Evolutionary conservation across 2,797 vertebrate genomes (phyloP).

Genomic region (Poeciliopsis turneri): DNA sequence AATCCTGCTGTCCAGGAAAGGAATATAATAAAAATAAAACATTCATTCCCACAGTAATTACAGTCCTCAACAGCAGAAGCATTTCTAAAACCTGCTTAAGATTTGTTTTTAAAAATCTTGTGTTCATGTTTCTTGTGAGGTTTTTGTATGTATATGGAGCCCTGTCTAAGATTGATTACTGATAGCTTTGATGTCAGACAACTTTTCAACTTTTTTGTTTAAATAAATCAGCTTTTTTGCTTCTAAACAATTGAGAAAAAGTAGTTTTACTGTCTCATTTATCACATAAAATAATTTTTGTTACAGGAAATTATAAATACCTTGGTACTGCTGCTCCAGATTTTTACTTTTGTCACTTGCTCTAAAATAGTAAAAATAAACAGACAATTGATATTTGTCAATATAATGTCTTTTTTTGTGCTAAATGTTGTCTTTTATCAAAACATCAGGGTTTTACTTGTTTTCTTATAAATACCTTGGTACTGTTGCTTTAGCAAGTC

Average conservation of each 20-base stretch:
- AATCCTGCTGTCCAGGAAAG: no score
- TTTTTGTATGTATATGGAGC: no score
- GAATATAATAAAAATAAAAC: no score
- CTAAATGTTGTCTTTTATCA: background rate
- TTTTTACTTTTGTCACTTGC: background rate
- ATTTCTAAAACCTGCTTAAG: no score
- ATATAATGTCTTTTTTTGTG: background rate
- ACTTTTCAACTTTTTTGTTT: no score
- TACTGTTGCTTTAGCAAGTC: conserved; percentile 28
- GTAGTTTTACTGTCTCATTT: background rate
- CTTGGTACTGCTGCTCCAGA: background rate
- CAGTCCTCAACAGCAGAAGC: no score
- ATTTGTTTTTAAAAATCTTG: no score
- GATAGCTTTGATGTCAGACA: no score
- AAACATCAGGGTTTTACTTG: background rate
- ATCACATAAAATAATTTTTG: background rate
- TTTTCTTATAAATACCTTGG: conserved; percentile 1
- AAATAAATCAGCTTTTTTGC: no score
- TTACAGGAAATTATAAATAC: background rate
- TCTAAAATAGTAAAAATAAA: background rate
- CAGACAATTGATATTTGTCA: background rate
- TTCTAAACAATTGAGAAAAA: background rate
- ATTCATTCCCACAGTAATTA: no score
- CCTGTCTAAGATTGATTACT: no score
- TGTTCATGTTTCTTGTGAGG: no score